Conservation (phyloP, 2,888 invertebrate genomes). For the Rugalucina vietnamica region DNA sequence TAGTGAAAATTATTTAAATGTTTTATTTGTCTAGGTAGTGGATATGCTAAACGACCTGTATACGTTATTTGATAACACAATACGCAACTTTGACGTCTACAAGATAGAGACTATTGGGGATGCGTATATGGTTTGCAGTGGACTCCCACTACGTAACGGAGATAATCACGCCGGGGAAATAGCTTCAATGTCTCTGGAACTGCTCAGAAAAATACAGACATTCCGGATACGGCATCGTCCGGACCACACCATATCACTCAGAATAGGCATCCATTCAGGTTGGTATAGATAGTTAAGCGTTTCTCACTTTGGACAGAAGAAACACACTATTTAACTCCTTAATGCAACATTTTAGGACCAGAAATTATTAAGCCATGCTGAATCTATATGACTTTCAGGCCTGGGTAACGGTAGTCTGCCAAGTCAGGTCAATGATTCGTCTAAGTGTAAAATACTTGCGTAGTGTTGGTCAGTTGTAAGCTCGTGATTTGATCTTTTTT, state of each 20-base stretch:
- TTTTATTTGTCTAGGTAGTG: conserved; percentile 56
- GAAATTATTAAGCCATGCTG: too few species aligned
- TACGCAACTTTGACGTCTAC: conserved; percentile 98
- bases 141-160: conserved; percentile 81
- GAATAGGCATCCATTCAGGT: conserved; percentile 83
- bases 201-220: conserved; percentile 79
- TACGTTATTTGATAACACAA: conserved; percentile 97
- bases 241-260: conserved; percentile 77
- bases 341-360: too few species aligned
- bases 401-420: too few species aligned
- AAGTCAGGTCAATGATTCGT: too few species aligned
- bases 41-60: conserved; percentile 87
- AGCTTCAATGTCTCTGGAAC: conserved; percentile 83
- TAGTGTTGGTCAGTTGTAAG: too few species aligned
- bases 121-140: conserved; percentile 83
- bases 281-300: too few species aligned
- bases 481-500: too few species aligned
- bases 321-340: too few species aligned
- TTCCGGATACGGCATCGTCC: conserved; percentile 79
- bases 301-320: too few species aligned
- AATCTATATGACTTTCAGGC: too few species aligned
- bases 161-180: conserved; percentile 82
- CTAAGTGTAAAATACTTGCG: too few species aligned
- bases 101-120: conserved; percentile 89
- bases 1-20: not conserved